These are phyloP conservation scores for Incurvaria masculella DNA, from an alignment of 2,888 invertebrate species.

Conservation along the genomic window DNA sequence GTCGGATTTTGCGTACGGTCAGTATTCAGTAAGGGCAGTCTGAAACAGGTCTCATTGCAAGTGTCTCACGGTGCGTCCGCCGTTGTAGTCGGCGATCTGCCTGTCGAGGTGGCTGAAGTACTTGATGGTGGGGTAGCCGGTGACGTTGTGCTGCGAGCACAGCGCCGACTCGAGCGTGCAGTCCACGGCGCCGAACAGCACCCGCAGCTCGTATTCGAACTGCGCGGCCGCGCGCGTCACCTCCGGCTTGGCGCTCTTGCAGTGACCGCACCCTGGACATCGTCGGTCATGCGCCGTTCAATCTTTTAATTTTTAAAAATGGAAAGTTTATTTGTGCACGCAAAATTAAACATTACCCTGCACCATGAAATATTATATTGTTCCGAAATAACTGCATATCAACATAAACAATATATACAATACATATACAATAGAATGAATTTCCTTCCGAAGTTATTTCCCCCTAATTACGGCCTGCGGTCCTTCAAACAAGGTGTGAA, in stretches of 20 bases:
- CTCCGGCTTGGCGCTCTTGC: constrained; percentile 84
- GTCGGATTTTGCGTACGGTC: no score
- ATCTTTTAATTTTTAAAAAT: background rate
- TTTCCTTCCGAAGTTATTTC: no score
- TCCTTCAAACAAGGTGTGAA: no score
- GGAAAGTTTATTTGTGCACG: background rate
- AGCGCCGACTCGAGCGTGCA: constrained; percentile 64
- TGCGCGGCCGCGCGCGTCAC: constrained; percentile 67
- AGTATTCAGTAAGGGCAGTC: no score
- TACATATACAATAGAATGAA: no score
- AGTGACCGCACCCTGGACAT: constrained; percentile 83
- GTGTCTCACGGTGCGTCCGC: constrained; percentile 67
- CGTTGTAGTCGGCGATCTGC: constrained; percentile 63
- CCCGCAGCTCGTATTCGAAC: constrained; percentile 73
- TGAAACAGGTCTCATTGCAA: no score
- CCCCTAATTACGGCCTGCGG: no score
- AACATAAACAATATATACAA: no score
- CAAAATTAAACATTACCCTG: background rate
- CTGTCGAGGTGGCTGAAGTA: constrained; percentile 83
- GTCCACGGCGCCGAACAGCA: constrained; percentile 80
- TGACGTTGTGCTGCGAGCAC: constrained; percentile 69
- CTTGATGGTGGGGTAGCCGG: constrained; percentile 83
- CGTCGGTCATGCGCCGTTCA: background rate
- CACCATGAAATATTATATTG: background rate
- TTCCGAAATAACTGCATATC: no score